Base-by-base conservation (phyloP, 2,888 invertebrate genomes). In the Antheraea yamamai region DNA sequence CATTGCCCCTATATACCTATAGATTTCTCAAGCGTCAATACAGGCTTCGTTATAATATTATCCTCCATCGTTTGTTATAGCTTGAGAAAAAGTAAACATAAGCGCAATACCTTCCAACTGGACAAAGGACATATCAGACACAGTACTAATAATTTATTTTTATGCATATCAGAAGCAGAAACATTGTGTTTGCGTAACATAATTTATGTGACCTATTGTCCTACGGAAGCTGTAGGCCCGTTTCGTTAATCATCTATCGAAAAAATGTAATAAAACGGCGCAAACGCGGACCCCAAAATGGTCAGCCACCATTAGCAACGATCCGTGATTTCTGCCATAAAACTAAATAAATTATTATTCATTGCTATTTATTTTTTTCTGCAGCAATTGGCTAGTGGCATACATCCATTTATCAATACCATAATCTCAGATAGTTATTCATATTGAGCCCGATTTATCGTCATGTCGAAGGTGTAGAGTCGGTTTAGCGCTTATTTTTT, bases 341-440 rank as follows among this genome's bases (percentile, higher is more conserved):
- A 89, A 84, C 85, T 87, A 82, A 87, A 88, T 87, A 86, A 79
- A 89, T 89, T 90, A 91, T 91, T 94, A 92, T 94, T 93, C 92
- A 92, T 90, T 81, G 85, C 80, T 79, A 78, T 83, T 81, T 87
- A 84, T 87, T 90, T 92, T 91, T 89, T 86, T 80, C 84, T 84
- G 84, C 82, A 83, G 87, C 87, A 88, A 91, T 91, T 87, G 90
- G 88, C 88, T 87, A 86, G 88, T 89, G 89, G 84, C 80, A 79
- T 83, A 79, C 76, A 81, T 86, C 86, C 92, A 93, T 94, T 93
- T 92, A 94, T 94, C 94, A 94, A 93, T 92, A 80, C 81, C 78
- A 88, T 93, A 93, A 94, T 94, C 94, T 93, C 88, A 86, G 88
- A 90, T 89, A 90, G 89, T 91, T 92, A 92, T 90, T 93, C 91